Evolutionary conservation across 2,113 vertebrate genomes (phyloP).

Genomic region (Takifugu bimaculatus): DNA sequence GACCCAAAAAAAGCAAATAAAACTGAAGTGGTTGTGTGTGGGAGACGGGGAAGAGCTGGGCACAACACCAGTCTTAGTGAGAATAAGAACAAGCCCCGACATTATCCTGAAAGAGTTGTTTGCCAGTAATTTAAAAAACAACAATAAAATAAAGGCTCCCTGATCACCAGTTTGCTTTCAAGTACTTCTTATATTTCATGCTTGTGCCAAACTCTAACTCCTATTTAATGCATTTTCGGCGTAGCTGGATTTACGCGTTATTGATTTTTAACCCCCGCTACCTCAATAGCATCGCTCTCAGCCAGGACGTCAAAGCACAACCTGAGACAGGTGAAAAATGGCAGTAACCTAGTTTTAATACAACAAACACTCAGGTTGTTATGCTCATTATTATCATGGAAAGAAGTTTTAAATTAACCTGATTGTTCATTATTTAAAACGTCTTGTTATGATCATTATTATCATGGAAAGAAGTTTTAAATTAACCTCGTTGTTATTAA

Average conservation of each 20-base stretch:
- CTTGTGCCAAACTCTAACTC: too few species aligned
- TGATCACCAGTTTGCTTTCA: neutral
- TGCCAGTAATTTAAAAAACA: neutral
- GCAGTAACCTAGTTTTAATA: too few species aligned
- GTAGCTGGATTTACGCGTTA: conserved; percentile 4
- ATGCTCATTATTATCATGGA: neutral
- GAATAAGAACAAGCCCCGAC: neutral
- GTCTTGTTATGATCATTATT: too few species aligned
- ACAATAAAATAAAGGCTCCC: too few species aligned
- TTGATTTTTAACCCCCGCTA: too few species aligned
- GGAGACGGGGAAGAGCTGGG: neutral
- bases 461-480: neutral
- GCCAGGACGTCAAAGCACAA: too few species aligned
- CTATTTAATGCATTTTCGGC: too few species aligned
- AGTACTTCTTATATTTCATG: neutral
- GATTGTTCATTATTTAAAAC: too few species aligned
- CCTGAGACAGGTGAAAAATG: too few species aligned
- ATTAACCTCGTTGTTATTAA: too few species aligned
- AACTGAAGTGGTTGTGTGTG: conserved; percentile 21
- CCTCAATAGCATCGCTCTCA: too few species aligned
- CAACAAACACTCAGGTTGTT: too few species aligned
- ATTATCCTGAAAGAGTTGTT: neutral
- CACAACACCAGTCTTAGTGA: neutral
- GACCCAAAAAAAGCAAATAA: conserved; percentile 3
- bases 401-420: neutral